Evolutionary conservation across 1,140 invertebrate species (phyloP).

Genomic region (Brachionus rotundiformis): DNA sequence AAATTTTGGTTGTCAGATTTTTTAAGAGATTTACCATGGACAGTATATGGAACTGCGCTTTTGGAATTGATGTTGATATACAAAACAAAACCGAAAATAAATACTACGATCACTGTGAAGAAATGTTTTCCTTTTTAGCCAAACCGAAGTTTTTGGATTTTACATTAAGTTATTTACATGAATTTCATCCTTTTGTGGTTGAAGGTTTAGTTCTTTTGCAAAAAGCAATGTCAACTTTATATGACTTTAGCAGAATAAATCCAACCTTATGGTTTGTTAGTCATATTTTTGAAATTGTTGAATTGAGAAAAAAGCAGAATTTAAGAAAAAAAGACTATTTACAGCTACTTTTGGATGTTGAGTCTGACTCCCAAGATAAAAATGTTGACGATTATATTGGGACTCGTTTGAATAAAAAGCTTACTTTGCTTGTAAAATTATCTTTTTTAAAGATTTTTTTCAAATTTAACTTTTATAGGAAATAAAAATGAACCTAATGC

Average conservation of each 20-base stretch:
- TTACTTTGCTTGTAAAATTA: not conserved
- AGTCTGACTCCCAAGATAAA: conserved; percentile 36
- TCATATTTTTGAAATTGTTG: conserved; percentile 17
- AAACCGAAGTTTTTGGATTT: not conserved
- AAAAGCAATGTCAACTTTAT: not conserved
- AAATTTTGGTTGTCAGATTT: conserved; percentile 54
- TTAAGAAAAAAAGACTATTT: conserved; percentile 29
- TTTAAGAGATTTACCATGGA: conserved; percentile 51
- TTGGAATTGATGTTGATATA: conserved; percentile 33
- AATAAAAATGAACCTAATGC: conserved; percentile 56
- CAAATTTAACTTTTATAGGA: too few species aligned
- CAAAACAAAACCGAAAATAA: conserved; percentile 9
- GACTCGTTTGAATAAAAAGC: not conserved
- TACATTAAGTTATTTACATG: not conserved
- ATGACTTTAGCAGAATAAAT: not conserved
- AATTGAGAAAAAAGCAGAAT: not conserved
- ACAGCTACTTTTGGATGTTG: not conserved
- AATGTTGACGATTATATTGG: not conserved
- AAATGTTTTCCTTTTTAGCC: not conserved
- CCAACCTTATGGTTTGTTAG: not conserved
- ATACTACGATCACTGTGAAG: conserved; percentile 19
- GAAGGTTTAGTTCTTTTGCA: not conserved
- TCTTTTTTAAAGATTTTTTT: not conserved
- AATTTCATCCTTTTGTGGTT: not conserved
- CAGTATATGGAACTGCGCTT: conserved; percentile 15